Conservation (phyloP, 2,797 vertebrate species). For the Clarias fuscus region DNA sequence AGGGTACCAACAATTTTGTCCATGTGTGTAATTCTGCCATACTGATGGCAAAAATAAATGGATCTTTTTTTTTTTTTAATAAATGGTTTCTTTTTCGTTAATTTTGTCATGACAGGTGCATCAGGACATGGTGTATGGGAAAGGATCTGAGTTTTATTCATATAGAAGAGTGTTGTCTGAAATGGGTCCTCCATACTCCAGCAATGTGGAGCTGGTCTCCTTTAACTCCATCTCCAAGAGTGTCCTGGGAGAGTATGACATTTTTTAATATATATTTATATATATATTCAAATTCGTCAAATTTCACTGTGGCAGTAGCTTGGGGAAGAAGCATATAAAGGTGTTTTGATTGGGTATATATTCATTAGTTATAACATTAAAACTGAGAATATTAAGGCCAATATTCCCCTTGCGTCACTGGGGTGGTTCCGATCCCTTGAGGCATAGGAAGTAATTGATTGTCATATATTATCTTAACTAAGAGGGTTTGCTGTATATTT, state of each 20-base stretch:
- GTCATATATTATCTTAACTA: not conserved
- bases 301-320: not conserved
- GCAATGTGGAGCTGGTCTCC: constrained; percentile 81
- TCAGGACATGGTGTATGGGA: constrained; percentile 76
- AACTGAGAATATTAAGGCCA: too few species aligned
- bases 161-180: constrained; percentile 87
- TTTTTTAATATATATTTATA: constrained; percentile 38
- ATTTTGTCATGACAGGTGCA: constrained; percentile 65
- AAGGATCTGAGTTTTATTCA: constrained; percentile 77
- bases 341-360: too few species aligned
- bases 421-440: too few species aligned
- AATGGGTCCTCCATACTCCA: constrained; percentile 77
- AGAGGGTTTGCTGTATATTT: not conserved
- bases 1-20: too few species aligned
- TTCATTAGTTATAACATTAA: too few species aligned
- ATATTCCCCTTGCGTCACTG: too few species aligned
- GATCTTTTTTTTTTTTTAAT: not conserved
- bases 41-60: not conserved
- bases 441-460: not conserved
- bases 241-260: constrained; percentile 83
- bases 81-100: not conserved
- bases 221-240: constrained; percentile 88
- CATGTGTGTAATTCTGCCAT: not conserved
- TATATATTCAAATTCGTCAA: not conserved
- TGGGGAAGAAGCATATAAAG: not conserved